A percentile compares a stretch with the other conserved stretches of the same genome.
Conservation (phyloP, 2,113 vertebrate species). For the Egretta garzetta region DNA sequence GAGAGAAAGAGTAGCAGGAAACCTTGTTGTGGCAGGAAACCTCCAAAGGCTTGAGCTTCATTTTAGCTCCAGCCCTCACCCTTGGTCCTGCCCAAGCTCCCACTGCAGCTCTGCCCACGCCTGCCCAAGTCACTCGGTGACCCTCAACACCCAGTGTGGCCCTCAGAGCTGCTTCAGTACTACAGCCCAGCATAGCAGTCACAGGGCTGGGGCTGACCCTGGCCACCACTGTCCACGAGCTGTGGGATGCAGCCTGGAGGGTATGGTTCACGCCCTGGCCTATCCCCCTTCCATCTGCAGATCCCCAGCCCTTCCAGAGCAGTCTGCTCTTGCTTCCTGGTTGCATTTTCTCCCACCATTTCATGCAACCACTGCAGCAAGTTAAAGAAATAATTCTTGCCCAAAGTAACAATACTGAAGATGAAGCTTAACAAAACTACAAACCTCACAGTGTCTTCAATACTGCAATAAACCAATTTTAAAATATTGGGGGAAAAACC, state of each 20-base stretch:
- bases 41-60: not conserved
- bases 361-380: not conserved
- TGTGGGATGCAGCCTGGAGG: not conserved
- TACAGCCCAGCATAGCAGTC: not conserved
- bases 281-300: no score
- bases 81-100: not conserved
- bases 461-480: not conserved
- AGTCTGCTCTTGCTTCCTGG: not conserved
- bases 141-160: accelerated
- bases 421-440: not conserved
- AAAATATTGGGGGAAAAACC: not conserved
- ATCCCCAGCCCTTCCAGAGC: not conserved
- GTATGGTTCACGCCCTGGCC: not conserved
- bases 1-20: not conserved
- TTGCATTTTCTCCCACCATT: not conserved
- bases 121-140: accelerated
- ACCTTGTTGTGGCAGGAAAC: not conserved
- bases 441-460: not conserved
- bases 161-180: not conserved
- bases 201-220: not conserved
- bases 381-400: not conserved
- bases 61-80: not conserved
- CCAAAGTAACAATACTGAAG: not conserved
- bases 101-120: accelerated
- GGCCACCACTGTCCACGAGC: not conserved